These are phyloP conservation scores for Drosophila seclusa DNA, from an alignment of 2,888 invertebrate species.

Conservation along the genomic window DNA sequence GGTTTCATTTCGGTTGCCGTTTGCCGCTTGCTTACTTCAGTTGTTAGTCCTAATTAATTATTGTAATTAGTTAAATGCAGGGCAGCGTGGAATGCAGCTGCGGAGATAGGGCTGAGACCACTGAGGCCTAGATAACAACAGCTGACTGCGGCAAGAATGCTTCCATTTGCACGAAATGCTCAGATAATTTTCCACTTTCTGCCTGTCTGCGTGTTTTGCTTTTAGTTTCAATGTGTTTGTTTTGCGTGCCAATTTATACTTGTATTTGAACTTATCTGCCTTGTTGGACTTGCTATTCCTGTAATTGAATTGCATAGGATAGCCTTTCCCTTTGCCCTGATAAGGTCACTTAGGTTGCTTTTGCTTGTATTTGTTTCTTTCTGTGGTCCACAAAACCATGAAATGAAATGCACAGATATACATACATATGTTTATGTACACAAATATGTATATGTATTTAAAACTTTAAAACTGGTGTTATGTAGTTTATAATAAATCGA, in stretches of 20 bases:
- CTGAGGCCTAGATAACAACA: slow-evolving; percentile 61
- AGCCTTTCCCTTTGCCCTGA: slow-evolving; percentile 6
- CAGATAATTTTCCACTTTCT: slow-evolving; percentile 64
- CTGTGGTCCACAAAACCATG: slow-evolving; percentile 32
- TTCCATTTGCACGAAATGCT: slow-evolving; percentile 70
- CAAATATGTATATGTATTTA: slow-evolving; percentile 3
- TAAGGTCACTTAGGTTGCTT: slow-evolving; percentile 17
- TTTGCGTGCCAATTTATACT: slow-evolving; percentile 57
- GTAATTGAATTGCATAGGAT: slow-evolving; percentile 50
- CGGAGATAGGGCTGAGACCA: neutral
- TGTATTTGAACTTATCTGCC: slow-evolving; percentile 9
- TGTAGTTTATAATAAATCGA: slow-evolving; percentile 21
- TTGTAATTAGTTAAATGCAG: slow-evolving; percentile 77
- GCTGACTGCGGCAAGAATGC: slow-evolving; percentile 76
- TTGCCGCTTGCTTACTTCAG: slow-evolving; percentile 41
- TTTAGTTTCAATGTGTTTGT: slow-evolving; percentile 40
- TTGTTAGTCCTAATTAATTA: slow-evolving; percentile 78
- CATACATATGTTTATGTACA: neutral
- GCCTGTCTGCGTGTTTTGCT: slow-evolving; percentile 30
- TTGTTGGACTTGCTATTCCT: slow-evolving; percentile 19
- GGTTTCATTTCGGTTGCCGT: slow-evolving; percentile 33
- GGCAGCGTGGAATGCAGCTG: slow-evolving; percentile 32
- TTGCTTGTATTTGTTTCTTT: slow-evolving; percentile 20
- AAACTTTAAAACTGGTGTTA: slow-evolving; percentile 5
- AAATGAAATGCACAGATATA: slow-evolving; percentile 21